Base-by-base conservation (phyloP, 2,888 invertebrate genomes). In the Alsophila aescularia region DNA sequence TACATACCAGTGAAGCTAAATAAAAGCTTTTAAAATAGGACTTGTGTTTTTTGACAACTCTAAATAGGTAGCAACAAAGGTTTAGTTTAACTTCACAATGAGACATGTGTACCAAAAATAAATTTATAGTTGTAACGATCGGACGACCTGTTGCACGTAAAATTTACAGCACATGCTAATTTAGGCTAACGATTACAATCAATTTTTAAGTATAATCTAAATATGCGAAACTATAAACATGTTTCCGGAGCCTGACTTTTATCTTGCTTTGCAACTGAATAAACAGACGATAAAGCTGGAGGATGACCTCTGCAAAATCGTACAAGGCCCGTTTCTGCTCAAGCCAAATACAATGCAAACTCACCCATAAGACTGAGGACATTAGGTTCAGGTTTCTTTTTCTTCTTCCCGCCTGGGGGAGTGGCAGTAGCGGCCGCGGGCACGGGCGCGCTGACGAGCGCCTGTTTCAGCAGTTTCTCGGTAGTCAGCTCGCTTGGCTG, bases 401-500 rank as follows among this genome's bases (percentile, higher is more conserved):
- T 90, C 77, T 88, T 90, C 68, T 70, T 80, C 74, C 87, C 89
- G 41, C 69, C 62, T 10, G 74, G 70, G 1, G 83, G 78, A 0
- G 86, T 81, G 0, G 83, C 72, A 16, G 81, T 69, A 0, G 58
- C 73, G 39, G 51, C 66, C 27, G 66, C 50, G 36, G 70, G 48
- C 3, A 65, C 59, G 9, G 74, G 58, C 2, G 66, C 52, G 7
- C 71, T 67, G 1, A 70, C 75, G 14, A 86, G 64, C 1, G 86
- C 89, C 49, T 90, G 87, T 68, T 82, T 81, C 61, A 92, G 70
- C 49, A 90, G 71, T 66, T 89, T 92, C 41, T 90, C 89, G 0
- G 87, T 92, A 36, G 90, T 91, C 27, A 91, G 77, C 67, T 89
- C 89, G 60, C 80, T 87, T 2, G 90, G 87, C 70, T 88, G 90